Conservation (phyloP, 2,888 invertebrate species). For the Acanthoscelides obtectus region DNA sequence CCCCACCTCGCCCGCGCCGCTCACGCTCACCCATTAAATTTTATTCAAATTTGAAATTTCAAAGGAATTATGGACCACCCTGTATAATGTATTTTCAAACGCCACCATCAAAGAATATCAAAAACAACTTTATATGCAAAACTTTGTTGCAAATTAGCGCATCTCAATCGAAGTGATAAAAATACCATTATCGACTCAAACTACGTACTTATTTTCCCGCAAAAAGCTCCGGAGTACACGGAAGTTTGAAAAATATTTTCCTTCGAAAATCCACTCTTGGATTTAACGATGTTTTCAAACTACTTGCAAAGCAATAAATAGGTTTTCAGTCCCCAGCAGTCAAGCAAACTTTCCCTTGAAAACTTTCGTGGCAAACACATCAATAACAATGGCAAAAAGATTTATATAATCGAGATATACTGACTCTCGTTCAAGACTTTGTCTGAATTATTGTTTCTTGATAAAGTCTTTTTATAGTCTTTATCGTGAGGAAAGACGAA, state of each 20-base stretch:
- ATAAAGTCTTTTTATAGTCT: no score
- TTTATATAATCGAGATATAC: background rate
- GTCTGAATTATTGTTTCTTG: background rate
- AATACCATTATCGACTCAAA: background rate
- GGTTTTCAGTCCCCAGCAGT: background rate
- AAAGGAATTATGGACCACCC: no score
- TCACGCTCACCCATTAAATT: no score
- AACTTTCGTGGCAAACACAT: background rate
- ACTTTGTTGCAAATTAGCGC: no score
- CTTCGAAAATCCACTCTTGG: background rate
- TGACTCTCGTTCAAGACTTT: background rate
- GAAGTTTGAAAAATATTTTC: background rate
- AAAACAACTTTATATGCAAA: no score
- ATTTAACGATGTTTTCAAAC: background rate
- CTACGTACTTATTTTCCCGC: background rate
- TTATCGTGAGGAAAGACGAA: no score
- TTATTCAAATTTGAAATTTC: no score
- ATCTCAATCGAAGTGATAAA: no score
- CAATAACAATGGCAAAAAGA: background rate
- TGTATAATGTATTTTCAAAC: no score
- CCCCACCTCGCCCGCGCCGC: no score
- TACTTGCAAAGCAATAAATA: background rate
- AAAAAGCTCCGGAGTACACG: background rate
- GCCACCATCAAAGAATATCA: no score
- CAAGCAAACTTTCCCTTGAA: background rate